A percentile compares a stretch with the other conserved stretches of the same genome.
Evolutionary conservation across 1,140 invertebrate genomes (phyloP).

Genomic region (Vanessa atalanta): DNA sequence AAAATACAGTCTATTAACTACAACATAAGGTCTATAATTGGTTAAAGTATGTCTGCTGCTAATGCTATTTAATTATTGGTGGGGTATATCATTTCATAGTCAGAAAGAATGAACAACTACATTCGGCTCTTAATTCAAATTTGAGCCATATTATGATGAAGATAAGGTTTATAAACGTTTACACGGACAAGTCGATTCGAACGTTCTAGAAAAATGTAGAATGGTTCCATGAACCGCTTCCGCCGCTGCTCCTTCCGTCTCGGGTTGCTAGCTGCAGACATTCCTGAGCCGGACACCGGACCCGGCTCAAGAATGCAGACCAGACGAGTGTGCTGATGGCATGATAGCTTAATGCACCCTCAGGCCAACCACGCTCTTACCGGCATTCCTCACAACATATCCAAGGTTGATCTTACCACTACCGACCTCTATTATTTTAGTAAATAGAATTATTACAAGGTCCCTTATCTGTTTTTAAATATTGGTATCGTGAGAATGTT

Average conservation of each 20-base stretch:
- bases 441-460: constrained; percentile 22
- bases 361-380: constrained; percentile 40
- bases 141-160: constrained; percentile 15
- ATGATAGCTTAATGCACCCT: constrained; percentile 71
- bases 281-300: constrained; percentile 70
- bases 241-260: constrained; percentile 78
- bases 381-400: constrained; percentile 59
- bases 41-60: background rate
- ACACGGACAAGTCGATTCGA: constrained; percentile 9
- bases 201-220: constrained; percentile 40
- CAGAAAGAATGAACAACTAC: constrained; percentile 28
- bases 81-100: constrained; percentile 41
- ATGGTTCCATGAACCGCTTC: constrained; percentile 74
- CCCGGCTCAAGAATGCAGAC: constrained; percentile 69
- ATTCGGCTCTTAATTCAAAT: constrained; percentile 3
- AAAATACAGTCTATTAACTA: constrained; percentile 35
- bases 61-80: constrained; percentile 24
- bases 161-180: constrained; percentile 20
- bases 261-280: constrained; percentile 74
- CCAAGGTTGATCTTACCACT: constrained; percentile 55
- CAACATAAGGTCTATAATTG: constrained; percentile 32
- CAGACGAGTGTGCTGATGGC: constrained; percentile 59
- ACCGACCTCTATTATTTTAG: constrained; percentile 27
- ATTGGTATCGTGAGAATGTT: constrained; percentile 38
- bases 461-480: constrained; percentile 1